Base-by-base conservation (phyloP, 2,113 vertebrate genomes). In the Tautogolabrus adspersus region DNA sequence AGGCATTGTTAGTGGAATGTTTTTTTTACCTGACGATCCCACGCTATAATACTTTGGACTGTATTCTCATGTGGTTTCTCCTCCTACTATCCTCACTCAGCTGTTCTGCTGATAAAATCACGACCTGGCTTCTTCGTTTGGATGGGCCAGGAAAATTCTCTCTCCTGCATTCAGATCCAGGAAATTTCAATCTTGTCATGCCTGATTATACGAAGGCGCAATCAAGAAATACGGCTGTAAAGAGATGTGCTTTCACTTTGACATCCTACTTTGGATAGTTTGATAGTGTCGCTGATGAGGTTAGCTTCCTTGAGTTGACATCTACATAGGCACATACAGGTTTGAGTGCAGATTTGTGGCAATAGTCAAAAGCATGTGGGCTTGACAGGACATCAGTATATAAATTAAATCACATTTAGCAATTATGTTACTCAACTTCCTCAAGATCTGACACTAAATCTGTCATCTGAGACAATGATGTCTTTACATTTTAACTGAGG, bases 51-150 rank as follows among this genome's bases (percentile, higher is more conserved):
- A 82, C 62, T 74, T 55, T 79, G 89, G 88, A 93, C 88, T 88
- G 77, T 38, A 59, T 71, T 83, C 82, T 60, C 73, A 75, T 68
- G 40, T 42, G 30, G 69, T 76, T 77, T 71, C 66, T 56, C 80
- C 60, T 68, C 54, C 60, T 57, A 60, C 65, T 76, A n/a, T 84
- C 72, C 80, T 72, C 82, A 52, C 70, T 64, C 59, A 21, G 81
- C 61, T 46, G 8, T 81, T 81, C 81, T 19, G 83, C 86, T 89
- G 89, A 82, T 84, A 81, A 79, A 83, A 86, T 85, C 73, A 64
- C 16, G 8, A 62, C 75, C 22, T 11, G 64, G n/a, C 59, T 12
- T 64, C 60, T 79, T 68, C 1, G 64, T 18, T 56, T 65, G 73
- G 66, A 66, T 76, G 40, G 71, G 62, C 10, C 42, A 44, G 63